phyloP scores from a whole-genome alignment of 2,888 invertebrate genomes.

The Epistrophe eligans region DNA sequence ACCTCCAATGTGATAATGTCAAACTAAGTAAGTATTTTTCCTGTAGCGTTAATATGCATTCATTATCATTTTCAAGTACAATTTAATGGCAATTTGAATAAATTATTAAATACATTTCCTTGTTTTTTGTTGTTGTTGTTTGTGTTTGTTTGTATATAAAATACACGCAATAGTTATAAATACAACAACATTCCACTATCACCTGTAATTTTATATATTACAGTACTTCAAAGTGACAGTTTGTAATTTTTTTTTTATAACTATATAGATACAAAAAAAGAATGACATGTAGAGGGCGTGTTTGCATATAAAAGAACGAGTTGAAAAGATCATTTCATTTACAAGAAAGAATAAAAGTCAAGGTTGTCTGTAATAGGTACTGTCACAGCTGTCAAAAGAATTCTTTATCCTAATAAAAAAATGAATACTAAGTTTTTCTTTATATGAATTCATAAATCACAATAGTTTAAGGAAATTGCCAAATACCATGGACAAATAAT shows the following conservation, averaged over 20 bases:
- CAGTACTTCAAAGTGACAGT: slow-evolving; percentile 32
- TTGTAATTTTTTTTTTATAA: slow-evolving; percentile 5
- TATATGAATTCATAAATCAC: slow-evolving; percentile 24
- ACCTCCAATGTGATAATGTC: slow-evolving; percentile 61
- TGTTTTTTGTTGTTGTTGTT: slow-evolving; percentile 34
- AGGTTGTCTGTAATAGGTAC: slow-evolving; percentile 49
- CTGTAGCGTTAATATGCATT: slow-evolving; percentile 62
- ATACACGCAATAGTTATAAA: slow-evolving; percentile 40
- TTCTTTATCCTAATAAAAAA: background rate
- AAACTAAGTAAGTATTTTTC: slow-evolving; percentile 55
- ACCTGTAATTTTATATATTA: slow-evolving; percentile 40
- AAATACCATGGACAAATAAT: slow-evolving; percentile 30
- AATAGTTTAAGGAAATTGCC: slow-evolving; percentile 36
- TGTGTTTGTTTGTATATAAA: background rate
- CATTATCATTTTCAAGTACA: slow-evolving; percentile 71
- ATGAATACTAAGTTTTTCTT: background rate
- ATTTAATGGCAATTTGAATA: slow-evolving; percentile 69
- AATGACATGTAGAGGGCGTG: slow-evolving; percentile 46
- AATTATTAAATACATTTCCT: slow-evolving; percentile 69
- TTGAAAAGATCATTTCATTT: slow-evolving; percentile 5
- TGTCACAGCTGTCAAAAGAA: background rate
- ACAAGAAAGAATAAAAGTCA: slow-evolving; percentile 39
- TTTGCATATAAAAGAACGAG: slow-evolving; percentile 8
- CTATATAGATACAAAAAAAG: background rate
- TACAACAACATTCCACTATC: slow-evolving; percentile 30